Percentiles rank a stretch among this genome's conserved stretches.
Conservation (phyloP, 2,888 invertebrate genomes). For the Caenorhabditis wallacei region DNA sequence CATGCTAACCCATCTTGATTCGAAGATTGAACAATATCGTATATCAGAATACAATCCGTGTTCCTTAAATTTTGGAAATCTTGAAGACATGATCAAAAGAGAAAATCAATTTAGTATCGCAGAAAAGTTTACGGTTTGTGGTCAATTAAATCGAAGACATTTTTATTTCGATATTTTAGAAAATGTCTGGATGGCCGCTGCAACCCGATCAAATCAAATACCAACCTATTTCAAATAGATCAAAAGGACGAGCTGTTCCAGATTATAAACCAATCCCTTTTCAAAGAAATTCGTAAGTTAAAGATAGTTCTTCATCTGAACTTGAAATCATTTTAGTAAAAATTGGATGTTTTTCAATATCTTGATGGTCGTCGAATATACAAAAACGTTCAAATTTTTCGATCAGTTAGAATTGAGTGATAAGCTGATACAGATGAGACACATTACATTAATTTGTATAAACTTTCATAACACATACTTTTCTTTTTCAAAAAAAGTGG, state of each 20-base stretch:
- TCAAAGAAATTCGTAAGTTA: no score
- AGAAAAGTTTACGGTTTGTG: constrained; percentile 8
- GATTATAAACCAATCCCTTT: not conserved
- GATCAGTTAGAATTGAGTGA: constrained; percentile 6
- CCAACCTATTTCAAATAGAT: no score
- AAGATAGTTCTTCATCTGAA: no score
- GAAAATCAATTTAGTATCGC: not conserved
- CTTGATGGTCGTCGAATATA: constrained; percentile 14
- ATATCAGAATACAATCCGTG: constrained; percentile 41
- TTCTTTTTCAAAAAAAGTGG: not conserved
- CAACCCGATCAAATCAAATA: no score
- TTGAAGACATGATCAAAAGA: not conserved
- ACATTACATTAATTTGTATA: constrained; percentile 12
- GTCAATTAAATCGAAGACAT: no score
- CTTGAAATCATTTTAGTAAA: no score
- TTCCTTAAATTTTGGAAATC: not conserved
- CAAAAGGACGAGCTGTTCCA: no score
- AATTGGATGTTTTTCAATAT: constrained; percentile 23
- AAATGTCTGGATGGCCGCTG: no score
- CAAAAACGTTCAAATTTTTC: constrained; percentile 25
- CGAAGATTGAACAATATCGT: constrained; percentile 47
- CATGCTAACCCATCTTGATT: no score
- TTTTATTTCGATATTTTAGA: no score
- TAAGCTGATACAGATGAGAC: not conserved
- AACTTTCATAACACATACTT: constrained; percentile 13